These are phyloP conservation scores for Leucoptera coffeella DNA, from an alignment of 2,888 invertebrate genomes.

Conservation along the genomic window DNA sequence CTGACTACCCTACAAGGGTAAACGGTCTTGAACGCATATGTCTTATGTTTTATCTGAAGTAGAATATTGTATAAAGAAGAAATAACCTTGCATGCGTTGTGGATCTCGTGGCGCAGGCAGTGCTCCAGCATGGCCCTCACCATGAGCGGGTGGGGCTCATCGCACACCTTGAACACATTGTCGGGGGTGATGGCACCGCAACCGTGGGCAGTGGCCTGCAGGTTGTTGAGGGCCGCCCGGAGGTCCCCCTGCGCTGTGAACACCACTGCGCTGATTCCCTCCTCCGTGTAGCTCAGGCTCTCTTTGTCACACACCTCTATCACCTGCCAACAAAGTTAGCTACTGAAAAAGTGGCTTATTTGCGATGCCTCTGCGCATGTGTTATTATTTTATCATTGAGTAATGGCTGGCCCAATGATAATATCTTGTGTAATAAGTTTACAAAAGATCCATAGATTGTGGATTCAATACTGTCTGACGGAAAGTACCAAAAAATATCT, in stretches of 20 bases:
- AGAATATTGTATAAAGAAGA: too few relatives aligned
- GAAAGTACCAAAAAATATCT: too few relatives aligned
- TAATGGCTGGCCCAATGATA: too few relatives aligned
- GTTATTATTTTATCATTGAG: too few relatives aligned
- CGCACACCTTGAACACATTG: conserved; percentile 98
- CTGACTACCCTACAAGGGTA: too few relatives aligned
- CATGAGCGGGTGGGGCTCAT: conserved; percentile 95
- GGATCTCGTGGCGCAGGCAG: conserved; percentile 75
- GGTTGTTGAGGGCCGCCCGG: conserved; percentile 94
- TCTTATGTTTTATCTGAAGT: too few relatives aligned
- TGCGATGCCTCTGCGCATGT: neutral
- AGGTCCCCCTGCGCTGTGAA: conserved; percentile 99
- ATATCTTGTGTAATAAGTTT: too few relatives aligned
- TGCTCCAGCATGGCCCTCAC: conserved; percentile 86
- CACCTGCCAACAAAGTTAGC: conserved; percentile 14
- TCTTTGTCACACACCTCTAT: conserved; percentile 37
- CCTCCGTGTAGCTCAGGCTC: conserved; percentile 73
- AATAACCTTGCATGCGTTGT: conserved; percentile 77
- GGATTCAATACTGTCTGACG: too few relatives aligned
- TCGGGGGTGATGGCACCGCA: conserved; percentile 86
- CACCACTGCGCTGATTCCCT: conserved; percentile 92
- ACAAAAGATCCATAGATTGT: too few relatives aligned
- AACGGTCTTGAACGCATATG: too few relatives aligned
- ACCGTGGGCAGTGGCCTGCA: conserved; percentile 85
- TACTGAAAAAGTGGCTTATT: neutral